Evolutionary conservation across 23 tunicate genomes (phyloP), one percentile per base, ranked within the genome.

Genomic region (Phallusia fumigata): DNA sequence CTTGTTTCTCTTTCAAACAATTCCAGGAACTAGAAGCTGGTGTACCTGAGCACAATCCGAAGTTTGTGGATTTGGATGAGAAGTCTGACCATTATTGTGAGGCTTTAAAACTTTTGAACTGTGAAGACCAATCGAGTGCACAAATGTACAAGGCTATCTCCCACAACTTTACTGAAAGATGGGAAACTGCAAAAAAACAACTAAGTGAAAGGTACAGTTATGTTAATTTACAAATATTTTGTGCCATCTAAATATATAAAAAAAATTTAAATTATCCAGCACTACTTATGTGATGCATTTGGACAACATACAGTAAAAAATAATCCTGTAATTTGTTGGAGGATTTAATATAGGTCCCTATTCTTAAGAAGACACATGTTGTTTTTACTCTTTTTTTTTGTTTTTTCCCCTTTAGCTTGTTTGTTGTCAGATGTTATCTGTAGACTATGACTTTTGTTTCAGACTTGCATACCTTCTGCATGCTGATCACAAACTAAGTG

Each of bases 121-220:
- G 65, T 30, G 87, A 83, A 10, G 74, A 65, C 0, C 86, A 84
- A 10, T 35, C 53, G 19, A 88, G 84, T 73, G 75, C 69, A 49
- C 82, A 73, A 40, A 85, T 83, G 80, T 87, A 75, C 65, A 35
- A 34, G 21, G 79, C 75, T 33, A 52, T 51, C 21, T 75, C 91
- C 0, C 35, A 74, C 1, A 90, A 87, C 58, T 53, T 92, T 65
- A 80, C 45, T 21, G 82, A 92, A 31, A 75, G 97, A 83, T 92
- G 97, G 97, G 64, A 87, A 13, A 73, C 33, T 0, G 86, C 83
- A 1, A 92, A 92, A 69, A 74, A 92, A n/a, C 97, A 92, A 80
- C 76, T 92, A 31, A 76, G 65, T 31, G 84, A 92, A 30, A 92
- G 97, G 97, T 92, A 76, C 26, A 22, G 18, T 82, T 45, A 35